Base-by-base conservation (phyloP, 1,140 invertebrate genomes). In the Aplysia californica region DNA sequence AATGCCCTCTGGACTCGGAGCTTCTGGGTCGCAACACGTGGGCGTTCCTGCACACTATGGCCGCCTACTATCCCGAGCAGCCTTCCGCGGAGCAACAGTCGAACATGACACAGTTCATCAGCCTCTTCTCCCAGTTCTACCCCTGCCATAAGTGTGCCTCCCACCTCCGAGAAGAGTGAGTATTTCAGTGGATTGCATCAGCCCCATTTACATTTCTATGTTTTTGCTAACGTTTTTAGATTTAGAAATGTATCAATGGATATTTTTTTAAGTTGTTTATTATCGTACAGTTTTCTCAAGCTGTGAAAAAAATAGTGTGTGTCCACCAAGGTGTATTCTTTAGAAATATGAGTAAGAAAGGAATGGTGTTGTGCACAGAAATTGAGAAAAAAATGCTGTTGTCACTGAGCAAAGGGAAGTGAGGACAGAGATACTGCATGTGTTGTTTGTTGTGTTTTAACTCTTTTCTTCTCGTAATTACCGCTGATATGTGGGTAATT, bases 21-120 rank as follows among this genome's bases (percentile, higher is more conserved):
- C 80, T 87, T 41, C 68, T 89, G 33, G 93, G 93, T 0, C 85
- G 91, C 21, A 89, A 89, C 35, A 92, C 97, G 4, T 99, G 98
- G 98, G 93, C 94, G 50, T 94, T 99, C 81, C 91, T 99, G 0
- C 98, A 99, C 86, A 97, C 98, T 21, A 98, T 99, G 93, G 96
- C 97, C 3, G 96, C 97, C 0, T 96, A 97, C 89, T 99, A 95
- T 91, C 97, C 98, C 0, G 93, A 96, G 20, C 93, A 94, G 80
- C 97, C 98, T 0, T 93, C 93, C 0, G 85, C 88, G n/a, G 83
- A 90, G 65, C 92, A 97, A 79, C 93, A 95, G 78, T 90, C 91
- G 15, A 93, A 96, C 83, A 96, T 97, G 93, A 92, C 91, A 70
- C 91, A 92, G 26, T 99, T 99, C 86, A 94, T 99, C 75, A 90